Conservation (phyloP, 2,797 vertebrate species). For the Melanotaenia boesemani region DNA sequence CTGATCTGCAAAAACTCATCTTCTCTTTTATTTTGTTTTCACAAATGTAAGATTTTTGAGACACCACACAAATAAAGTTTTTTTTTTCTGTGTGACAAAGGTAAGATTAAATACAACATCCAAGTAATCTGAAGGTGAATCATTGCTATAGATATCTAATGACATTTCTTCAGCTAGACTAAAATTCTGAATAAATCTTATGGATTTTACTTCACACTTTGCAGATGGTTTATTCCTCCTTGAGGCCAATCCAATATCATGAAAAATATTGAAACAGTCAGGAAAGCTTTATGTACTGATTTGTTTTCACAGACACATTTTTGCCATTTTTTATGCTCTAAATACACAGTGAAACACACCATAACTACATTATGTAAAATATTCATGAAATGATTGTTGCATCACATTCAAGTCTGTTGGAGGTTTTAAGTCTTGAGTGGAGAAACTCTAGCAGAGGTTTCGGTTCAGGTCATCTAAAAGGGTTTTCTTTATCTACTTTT, state of each 20-base stretch:
- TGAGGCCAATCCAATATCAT: background rate
- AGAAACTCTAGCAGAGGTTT: background rate
- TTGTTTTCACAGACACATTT: no score
- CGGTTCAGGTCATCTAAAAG: no score
- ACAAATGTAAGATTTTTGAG: constrained; percentile 26
- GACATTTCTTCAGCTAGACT: background rate
- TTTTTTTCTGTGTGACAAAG: background rate
- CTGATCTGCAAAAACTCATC: constrained; percentile 22
- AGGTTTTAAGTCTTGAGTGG: background rate
- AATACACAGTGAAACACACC: no score
- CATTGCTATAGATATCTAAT: background rate
- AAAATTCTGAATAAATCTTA: background rate
- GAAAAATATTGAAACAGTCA: background rate
- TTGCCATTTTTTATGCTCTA: no score
- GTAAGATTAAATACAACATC: background rate
- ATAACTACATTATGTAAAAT: background rate
- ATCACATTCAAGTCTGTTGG: background rate
- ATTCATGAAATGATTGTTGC: background rate
- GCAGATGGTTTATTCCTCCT: background rate
- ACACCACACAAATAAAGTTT: constrained; percentile 9
- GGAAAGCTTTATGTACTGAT: no score
- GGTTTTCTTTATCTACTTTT: no score
- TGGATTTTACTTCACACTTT: background rate
- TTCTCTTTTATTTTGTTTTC: constrained; percentile 29
- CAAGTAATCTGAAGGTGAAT: constrained; percentile 13